Evolutionary conservation across 2,888 invertebrate species (phyloP).

Genomic region (Oithona nana): DNA sequence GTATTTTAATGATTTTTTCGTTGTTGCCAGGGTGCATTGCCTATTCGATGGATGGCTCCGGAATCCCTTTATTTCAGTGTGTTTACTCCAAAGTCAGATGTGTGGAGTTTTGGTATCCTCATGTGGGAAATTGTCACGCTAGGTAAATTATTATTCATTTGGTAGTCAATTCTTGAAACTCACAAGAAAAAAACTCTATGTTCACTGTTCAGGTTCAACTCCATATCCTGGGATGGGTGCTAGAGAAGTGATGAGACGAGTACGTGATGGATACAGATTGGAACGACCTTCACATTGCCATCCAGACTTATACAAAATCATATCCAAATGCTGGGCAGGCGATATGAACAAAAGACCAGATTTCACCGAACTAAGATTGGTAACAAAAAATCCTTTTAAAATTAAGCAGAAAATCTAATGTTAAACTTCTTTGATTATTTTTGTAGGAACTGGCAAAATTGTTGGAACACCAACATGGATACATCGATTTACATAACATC

Average conservation of each 20-base stretch:
- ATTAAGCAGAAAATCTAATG: background rate
- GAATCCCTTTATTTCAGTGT: constrained; percentile 56
- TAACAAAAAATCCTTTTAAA: constrained; percentile 17
- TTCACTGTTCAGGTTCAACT: constrained; percentile 44
- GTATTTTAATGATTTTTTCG: background rate
- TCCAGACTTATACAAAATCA: constrained; percentile 43
- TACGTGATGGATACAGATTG: constrained; percentile 54
- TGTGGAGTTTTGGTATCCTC: constrained; percentile 69
- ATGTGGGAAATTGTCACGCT: constrained; percentile 72
- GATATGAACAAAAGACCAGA: constrained; percentile 51
- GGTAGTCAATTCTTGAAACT: too few species aligned
- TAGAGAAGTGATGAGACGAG: constrained; percentile 57
- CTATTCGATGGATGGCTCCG: constrained; percentile 68
- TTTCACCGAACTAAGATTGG: constrained; percentile 39
- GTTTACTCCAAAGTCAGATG: constrained; percentile 60
- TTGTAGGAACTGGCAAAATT: constrained; percentile 18
- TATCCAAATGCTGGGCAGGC: constrained; percentile 41
- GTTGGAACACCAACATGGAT: constrained; percentile 29
- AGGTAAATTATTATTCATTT: constrained; percentile 31
- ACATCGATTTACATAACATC: constrained; percentile 47
- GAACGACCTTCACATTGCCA: constrained; percentile 60
- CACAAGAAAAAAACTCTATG: background rate
- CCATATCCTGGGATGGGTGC: constrained; percentile 70
- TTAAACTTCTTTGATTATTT: background rate
- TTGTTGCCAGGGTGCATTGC: constrained; percentile 35